A percentile compares a stretch with the other conserved stretches of the same genome.
Conservation (phyloP, 2,888 invertebrate species). For the Brachylomia viminalis region DNA sequence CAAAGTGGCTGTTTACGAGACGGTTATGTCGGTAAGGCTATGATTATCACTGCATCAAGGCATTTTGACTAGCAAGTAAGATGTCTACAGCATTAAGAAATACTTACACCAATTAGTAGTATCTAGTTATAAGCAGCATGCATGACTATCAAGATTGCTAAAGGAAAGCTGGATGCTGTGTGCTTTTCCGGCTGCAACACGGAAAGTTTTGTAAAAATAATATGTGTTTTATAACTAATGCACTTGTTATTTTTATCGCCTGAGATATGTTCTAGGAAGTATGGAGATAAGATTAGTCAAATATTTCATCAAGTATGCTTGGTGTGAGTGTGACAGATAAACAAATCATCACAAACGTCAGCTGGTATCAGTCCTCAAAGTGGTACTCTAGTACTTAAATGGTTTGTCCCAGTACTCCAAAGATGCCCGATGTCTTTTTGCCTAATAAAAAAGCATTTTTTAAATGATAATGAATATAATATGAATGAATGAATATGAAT, state of each 20-base stretch:
- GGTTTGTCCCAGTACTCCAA: slow-evolving; percentile 9
- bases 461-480: not conserved
- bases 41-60: not conserved
- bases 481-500: not conserved
- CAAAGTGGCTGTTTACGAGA: not conserved
- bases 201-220: not conserved
- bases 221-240: slow-evolving; percentile 7
- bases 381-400: not conserved
- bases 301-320: slow-evolving; percentile 19
- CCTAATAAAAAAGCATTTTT: not conserved
- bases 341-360: slow-evolving; percentile 16
- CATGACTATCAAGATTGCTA: slow-evolving; percentile 11
- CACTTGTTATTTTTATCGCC: slow-evolving; percentile 29
- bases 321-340: slow-evolving; percentile 15
- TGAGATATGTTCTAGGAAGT: slow-evolving; percentile 30
- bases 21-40: not conserved
- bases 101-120: not conserved
- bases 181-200: not conserved
- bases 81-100: not conserved
- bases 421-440: not conserved
- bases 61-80: too few relatives aligned
- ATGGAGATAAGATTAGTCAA: slow-evolving; percentile 21
- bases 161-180: slow-evolving; percentile 6
- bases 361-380: not conserved
- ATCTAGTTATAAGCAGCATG: not conserved